Conservation (phyloP, 2,113 vertebrate genomes). For the Donacobius atricapilla region DNA sequence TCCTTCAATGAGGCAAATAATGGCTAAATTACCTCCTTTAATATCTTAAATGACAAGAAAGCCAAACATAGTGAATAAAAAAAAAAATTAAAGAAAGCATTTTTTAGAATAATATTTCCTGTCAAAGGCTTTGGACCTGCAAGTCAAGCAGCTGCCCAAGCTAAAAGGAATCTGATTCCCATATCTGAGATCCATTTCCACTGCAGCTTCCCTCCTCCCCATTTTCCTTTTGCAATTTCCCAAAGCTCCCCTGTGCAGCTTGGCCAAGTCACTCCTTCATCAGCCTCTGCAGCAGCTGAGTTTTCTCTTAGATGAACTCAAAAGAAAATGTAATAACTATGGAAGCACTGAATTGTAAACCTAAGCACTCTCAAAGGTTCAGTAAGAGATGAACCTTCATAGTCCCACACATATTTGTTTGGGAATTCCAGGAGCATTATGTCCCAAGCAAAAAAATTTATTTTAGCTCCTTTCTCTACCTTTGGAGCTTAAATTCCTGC, state of each 20-base stretch:
- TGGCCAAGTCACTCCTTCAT: neutral
- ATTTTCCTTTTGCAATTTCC: neutral
- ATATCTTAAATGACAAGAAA: neutral
- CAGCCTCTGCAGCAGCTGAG: neutral
- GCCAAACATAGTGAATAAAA: neutral
- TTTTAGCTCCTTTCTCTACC: neutral
- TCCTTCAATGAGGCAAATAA: neutral
- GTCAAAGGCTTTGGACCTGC: neutral
- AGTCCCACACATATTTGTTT: neutral
- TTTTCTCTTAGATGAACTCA: neutral
- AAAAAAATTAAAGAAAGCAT: neutral
- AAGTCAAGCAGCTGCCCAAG: neutral
- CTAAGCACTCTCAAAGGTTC: neutral
- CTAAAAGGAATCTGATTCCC: neutral
- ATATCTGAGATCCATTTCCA: neutral
- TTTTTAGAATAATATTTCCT: neutral
- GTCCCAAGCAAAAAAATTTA: neutral
- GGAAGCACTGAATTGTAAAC: neutral
- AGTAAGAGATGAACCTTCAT: neutral
- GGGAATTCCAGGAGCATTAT: neutral
- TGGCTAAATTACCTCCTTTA: neutral
- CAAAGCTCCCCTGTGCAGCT: neutral
- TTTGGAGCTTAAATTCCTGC: neutral
- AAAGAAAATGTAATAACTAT: neutral
- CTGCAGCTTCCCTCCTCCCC: neutral